Conservation (phyloP, 2,797 vertebrate genomes). For the Sebastes vulpes region DNA sequence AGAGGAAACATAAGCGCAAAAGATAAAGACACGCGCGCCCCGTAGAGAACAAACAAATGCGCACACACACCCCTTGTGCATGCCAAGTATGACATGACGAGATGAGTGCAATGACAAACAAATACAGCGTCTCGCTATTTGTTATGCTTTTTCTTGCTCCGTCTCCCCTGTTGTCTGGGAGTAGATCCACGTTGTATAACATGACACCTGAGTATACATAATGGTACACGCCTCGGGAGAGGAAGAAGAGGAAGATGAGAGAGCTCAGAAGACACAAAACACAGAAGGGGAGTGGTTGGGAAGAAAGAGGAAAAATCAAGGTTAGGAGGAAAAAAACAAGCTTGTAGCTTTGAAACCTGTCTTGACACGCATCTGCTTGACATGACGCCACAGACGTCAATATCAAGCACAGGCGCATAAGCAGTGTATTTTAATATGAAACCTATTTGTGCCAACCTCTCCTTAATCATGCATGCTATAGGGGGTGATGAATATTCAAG, state of each 20-base stretch:
- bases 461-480: conserved; percentile 65
- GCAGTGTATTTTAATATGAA: conserved; percentile 69
- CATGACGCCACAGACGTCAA: conserved; percentile 19
- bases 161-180: conserved; percentile 20
- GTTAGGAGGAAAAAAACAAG: conserved; percentile 13
- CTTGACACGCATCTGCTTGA: conserved; percentile 31
- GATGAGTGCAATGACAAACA: conserved; percentile 50
- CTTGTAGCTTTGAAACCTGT: conserved; percentile 20
- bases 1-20: conserved; percentile 44
- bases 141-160: conserved; percentile 7
- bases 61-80: conserved; percentile 7
- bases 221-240: conserved; percentile 41
- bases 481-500: conserved; percentile 56
- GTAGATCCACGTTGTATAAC: conserved; percentile 40
- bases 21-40: conserved; percentile 41
- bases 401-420: conserved; percentile 13
- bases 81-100: conserved; percentile 48
- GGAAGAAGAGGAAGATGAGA: conserved; percentile 36
- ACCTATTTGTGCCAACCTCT: conserved; percentile 42
- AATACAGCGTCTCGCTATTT: conserved; percentile 37
- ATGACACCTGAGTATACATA: conserved; percentile 57
- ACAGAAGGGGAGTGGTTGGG: conserved; percentile 29
- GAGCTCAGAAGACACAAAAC: conserved; percentile 31
- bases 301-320: conserved; percentile 26
- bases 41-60: conserved; percentile 53